phyloP scores from a whole-genome alignment of 2,888 invertebrate species.

The Cacoxenus indagator region DNA sequence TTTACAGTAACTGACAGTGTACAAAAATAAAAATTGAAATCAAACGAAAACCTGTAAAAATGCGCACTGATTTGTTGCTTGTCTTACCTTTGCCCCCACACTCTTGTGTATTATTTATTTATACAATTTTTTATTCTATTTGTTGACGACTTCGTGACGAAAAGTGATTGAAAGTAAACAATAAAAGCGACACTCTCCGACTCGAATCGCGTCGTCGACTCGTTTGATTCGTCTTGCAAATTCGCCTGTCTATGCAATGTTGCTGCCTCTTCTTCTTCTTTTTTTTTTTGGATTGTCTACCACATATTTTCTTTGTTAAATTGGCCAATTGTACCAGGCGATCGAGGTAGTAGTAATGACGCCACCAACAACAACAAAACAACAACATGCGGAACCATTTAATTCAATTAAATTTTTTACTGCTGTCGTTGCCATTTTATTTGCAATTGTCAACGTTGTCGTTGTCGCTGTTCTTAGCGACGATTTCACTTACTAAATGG shows the following conservation, averaged over 20 bases:
- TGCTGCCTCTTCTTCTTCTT: not conserved
- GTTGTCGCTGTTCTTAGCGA: not conserved
- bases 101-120: conserved; percentile 53
- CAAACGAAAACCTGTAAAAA: not conserved
- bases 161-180: conserved; percentile 69
- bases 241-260: not conserved
- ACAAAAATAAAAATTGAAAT: not conserved
- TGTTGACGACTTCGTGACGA: conserved; percentile 66
- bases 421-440: conserved; percentile 14
- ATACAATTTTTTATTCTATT: conserved; percentile 46
- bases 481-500: not conserved
- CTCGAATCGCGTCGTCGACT: conserved; percentile 26
- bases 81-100: conserved; percentile 15
- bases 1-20: not conserved
- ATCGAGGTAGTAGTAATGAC: conserved; percentile 22
- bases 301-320: not conserved
- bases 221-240: too few species aligned
- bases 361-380: conserved; percentile 20
- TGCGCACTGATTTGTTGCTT: not conserved
- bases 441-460: not conserved
- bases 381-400: conserved; percentile 54
- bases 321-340: conserved; percentile 19
- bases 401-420: conserved; percentile 62
- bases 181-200: conserved; percentile 58
- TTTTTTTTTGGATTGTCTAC: not conserved